Percentiles rank a stretch among this genome's conserved stretches.
Evolutionary conservation across 2,113 vertebrate genomes (phyloP).

Genomic region (Vimba vimba): DNA sequence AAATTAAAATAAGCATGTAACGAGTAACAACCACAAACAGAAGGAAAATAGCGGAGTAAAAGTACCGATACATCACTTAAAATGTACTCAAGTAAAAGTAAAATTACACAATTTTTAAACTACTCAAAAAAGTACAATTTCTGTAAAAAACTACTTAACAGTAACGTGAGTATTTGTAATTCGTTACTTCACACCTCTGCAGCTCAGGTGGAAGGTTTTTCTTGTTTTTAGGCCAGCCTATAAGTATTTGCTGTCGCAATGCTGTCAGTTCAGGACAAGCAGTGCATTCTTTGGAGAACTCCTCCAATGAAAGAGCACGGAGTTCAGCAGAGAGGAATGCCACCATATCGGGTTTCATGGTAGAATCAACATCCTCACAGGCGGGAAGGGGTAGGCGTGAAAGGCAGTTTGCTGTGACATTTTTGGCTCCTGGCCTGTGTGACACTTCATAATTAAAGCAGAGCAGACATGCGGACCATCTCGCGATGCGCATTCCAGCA

Average conservation of each 20-base stretch:
- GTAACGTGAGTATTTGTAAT: no score
- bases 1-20: no score
- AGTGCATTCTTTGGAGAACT: not conserved
- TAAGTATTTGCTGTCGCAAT: not conserved
- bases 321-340: not conserved
- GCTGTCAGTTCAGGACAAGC: not conserved
- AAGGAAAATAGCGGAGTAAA: no score
- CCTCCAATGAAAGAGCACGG: not conserved
- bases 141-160: no score
- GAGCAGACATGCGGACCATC: constrained; percentile 33
- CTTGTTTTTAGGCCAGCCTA: not conserved
- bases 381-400: constrained; percentile 4
- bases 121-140: no score
- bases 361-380: not conserved
- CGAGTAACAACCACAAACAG: no score
- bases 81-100: no score
- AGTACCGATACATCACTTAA: no score
- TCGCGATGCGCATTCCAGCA: constrained; percentile 40
- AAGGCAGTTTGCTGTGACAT: constrained; percentile 26
- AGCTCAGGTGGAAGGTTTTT: no score
- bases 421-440: constrained; percentile 9
- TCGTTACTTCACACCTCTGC: no score
- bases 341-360: not conserved
- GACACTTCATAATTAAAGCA: constrained; percentile 30
- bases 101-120: no score